Conservation (phyloP, 2,113 vertebrate species). For the Mesitornis unicolor region DNA sequence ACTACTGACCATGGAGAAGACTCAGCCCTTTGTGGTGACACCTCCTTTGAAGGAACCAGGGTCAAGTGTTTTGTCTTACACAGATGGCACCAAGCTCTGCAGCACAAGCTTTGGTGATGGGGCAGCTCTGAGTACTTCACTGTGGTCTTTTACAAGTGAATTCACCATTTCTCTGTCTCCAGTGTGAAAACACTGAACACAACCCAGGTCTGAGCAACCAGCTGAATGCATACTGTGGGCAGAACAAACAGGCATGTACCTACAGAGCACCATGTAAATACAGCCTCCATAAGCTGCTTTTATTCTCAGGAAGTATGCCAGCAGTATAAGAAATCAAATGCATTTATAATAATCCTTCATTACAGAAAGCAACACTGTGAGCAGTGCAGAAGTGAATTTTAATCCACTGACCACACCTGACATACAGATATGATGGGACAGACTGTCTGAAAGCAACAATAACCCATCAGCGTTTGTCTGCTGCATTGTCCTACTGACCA, state of each 20-base stretch:
- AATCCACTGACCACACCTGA: background rate
- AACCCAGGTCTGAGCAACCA: background rate
- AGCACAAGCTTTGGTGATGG: accelerated
- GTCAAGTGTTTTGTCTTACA: accelerated
- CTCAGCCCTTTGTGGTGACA: background rate
- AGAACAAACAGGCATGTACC: background rate
- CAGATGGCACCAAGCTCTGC: background rate
- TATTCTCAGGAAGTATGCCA: background rate
- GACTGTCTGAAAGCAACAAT: background rate
- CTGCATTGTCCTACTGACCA: background rate
- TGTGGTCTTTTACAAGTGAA: background rate
- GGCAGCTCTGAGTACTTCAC: background rate
- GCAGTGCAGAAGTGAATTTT: background rate
- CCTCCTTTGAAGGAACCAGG: background rate
- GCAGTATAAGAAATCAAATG: background rate
- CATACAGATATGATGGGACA: background rate
- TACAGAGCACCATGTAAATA: background rate
- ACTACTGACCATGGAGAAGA: background rate
- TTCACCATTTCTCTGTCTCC: background rate
- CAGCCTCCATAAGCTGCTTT: background rate
- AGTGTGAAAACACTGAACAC: background rate
- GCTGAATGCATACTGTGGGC: background rate
- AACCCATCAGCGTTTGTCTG: background rate
- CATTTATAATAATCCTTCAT: background rate
- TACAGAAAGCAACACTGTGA: background rate